Conservation (phyloP, 2,797 vertebrate genomes). For the Scomberomorus guttatus region DNA sequence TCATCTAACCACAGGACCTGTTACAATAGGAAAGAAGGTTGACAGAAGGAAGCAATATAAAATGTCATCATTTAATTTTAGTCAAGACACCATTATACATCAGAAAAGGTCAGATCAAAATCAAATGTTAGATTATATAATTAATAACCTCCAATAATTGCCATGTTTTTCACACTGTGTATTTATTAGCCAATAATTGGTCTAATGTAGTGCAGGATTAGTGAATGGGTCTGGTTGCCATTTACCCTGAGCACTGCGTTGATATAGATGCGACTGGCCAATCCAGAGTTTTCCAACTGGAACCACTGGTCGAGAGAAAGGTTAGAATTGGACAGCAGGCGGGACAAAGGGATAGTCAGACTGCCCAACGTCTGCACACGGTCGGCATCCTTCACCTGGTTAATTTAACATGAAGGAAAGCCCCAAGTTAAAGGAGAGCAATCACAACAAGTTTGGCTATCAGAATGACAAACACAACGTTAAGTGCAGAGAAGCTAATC, state of each 20-base stretch:
- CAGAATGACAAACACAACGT: neutral
- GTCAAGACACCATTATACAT: neutral
- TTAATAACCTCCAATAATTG: neutral
- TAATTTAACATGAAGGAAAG: conserved; percentile 3
- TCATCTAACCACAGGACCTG: conserved; percentile 91
- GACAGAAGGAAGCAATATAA: neutral
- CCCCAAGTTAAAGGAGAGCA: neutral
- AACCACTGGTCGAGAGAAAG: conserved; percentile 93
- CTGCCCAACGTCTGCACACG: conserved; percentile 88
- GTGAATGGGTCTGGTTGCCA: neutral
- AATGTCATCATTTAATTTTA: neutral
- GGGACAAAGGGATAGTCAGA: conserved; percentile 88
- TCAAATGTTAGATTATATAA: neutral
- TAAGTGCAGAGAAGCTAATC: neutral
- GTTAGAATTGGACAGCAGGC: conserved; percentile 84
- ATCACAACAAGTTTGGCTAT: neutral
- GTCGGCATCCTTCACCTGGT: conserved; percentile 93
- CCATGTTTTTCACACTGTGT: neutral
- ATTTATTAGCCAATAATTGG: neutral
- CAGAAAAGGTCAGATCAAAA: neutral
- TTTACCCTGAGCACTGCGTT: conserved; percentile 92
- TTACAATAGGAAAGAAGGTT: conserved; percentile 3
- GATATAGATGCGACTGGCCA: conserved; percentile 90
- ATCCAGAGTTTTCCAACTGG: conserved; percentile 88
- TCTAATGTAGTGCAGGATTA: neutral